Conservation (phyloP, 2,888 invertebrate species). For the Lasioglossum malachurum region DNA sequence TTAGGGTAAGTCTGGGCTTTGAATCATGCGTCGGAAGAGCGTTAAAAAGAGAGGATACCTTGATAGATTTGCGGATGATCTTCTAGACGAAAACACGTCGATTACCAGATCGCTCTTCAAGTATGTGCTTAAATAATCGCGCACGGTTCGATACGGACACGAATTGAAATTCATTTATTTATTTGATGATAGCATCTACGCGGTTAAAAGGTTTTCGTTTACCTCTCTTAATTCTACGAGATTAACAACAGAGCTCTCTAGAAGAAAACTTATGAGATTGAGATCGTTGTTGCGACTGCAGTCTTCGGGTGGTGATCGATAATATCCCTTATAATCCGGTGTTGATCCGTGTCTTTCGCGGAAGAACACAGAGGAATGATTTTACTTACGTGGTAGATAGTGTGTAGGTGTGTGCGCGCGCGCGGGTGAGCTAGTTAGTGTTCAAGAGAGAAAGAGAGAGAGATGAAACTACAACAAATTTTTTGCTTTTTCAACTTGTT, state of each 20-base stretch:
- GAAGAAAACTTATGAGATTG: conserved; percentile 21
- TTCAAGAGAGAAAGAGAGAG: conserved; percentile 2
- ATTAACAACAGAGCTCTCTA: conserved; percentile 32
- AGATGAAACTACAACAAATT: conserved; percentile 29
- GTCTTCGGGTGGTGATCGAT: conserved; percentile 56
- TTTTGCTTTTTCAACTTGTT: neutral
- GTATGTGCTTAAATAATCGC: neutral
- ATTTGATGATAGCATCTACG: conserved; percentile 30
- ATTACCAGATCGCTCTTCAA: conserved; percentile 35
- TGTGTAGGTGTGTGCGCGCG: neutral
- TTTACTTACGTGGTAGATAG: neutral
- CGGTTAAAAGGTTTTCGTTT: neutral
- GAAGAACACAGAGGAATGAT: conserved; percentile 8
- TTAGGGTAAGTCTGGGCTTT: no score
- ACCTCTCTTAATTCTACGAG: conserved; percentile 40
- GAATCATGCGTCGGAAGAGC: conserved; percentile 41
- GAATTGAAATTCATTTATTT: conserved; percentile 10
- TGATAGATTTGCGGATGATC: conserved; percentile 53
- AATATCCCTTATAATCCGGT: conserved; percentile 27
- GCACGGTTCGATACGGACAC: neutral
- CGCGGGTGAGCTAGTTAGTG: conserved; percentile 12
- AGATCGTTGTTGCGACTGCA: conserved; percentile 56
- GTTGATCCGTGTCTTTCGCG: neutral
- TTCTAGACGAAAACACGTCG: conserved; percentile 62
- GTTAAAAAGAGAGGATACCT: conserved; percentile 59